Conservation (phyloP, 2,113 vertebrate genomes). For the rabbit (Oryctolagus cuniculus) region DNA sequence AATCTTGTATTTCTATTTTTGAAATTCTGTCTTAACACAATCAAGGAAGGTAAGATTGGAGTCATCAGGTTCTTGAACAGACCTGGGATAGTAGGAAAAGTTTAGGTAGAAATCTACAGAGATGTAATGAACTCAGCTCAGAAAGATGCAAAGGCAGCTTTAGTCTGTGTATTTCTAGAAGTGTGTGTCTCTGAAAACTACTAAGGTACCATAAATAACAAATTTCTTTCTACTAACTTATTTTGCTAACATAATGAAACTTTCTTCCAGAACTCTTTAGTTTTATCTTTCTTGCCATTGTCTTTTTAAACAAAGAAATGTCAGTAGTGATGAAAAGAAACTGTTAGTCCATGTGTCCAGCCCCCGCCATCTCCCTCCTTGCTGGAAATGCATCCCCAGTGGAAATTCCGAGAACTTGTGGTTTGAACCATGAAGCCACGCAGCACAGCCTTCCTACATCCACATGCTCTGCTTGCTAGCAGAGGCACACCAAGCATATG, state of each 20-base stretch:
- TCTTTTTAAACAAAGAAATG: background rate
- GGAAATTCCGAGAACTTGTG: background rate
- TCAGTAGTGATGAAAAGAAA: slow-evolving; percentile 5
- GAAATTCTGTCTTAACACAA: background rate
- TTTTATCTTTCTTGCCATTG: background rate
- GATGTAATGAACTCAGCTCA: background rate
- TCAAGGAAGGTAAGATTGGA: background rate
- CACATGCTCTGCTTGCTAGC: background rate
- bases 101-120: background rate
- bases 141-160: background rate
- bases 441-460: background rate
- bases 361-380: accelerated
- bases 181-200: background rate
- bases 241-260: slow-evolving; percentile 8
- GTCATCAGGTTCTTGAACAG: background rate
- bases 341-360: background rate
- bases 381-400: background rate
- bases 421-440: background rate
- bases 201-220: background rate
- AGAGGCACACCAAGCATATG: background rate
- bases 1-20: background rate
- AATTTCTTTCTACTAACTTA: slow-evolving; percentile 1
- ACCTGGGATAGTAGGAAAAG: background rate
- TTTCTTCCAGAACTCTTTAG: background rate
- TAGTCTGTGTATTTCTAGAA: background rate